A percentile compares a stretch with the other conserved stretches of the same genome.
Evolutionary conservation across 2,888 invertebrate species (phyloP).

Genomic region (Rhingia rostrata): DNA sequence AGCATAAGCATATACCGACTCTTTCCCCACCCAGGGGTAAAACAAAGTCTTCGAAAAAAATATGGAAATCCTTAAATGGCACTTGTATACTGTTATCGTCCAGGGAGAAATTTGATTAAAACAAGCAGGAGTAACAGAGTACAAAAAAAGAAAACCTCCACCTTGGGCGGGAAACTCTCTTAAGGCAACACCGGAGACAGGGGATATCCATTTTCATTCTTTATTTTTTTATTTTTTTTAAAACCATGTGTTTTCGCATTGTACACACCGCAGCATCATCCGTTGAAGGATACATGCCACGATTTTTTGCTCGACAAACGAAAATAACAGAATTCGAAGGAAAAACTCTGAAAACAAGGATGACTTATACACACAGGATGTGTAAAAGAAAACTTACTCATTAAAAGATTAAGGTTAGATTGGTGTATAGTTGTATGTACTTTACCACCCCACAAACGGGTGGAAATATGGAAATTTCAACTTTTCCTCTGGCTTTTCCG

Average conservation of each 20-base stretch:
- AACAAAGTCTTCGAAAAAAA: slow-evolving; percentile 19
- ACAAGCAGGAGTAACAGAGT: slow-evolving; percentile 40
- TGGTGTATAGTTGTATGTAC: slow-evolving; percentile 11
- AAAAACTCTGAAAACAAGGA: slow-evolving; percentile 17
- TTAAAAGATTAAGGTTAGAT: slow-evolving; percentile 58
- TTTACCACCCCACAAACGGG: neutral
- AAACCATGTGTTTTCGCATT: slow-evolving; percentile 40
- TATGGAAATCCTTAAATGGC: slow-evolving; percentile 60
- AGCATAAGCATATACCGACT: slow-evolving; percentile 18
- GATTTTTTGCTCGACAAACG: neutral
- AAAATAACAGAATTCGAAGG: slow-evolving; percentile 4
- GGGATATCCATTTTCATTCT: slow-evolving; percentile 52
- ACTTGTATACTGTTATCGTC: slow-evolving; percentile 48
- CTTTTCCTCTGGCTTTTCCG: slow-evolving; percentile 47
- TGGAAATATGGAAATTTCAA: slow-evolving; percentile 64
- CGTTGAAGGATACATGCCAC: slow-evolving; percentile 15
- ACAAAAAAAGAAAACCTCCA: neutral
- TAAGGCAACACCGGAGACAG: slow-evolving; percentile 33
- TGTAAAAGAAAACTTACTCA: slow-evolving; percentile 42
- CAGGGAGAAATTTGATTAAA: slow-evolving; percentile 58
- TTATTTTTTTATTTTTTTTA: neutral
- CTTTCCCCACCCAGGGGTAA: neutral
- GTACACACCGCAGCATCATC: slow-evolving; percentile 7
- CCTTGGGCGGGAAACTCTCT: neutral
- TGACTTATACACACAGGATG: slow-evolving; percentile 24